Evolutionary conservation across 30 jellyfish, hydroid and myxozoan species (phyloP).

Genomic region (Clytia hemisphaerica): DNA sequence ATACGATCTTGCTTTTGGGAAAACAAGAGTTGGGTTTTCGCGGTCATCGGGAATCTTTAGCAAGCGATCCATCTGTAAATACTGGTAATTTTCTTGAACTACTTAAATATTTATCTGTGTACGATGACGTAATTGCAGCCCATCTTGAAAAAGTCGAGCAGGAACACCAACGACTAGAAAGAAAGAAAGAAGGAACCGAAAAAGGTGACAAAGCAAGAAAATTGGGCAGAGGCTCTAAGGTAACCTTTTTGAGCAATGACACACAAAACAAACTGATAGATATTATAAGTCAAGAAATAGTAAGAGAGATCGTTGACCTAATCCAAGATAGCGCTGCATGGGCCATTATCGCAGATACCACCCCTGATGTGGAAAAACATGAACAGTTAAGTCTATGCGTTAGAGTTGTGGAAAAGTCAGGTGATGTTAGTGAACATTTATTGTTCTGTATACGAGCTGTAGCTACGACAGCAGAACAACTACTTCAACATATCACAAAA

Average conservation of each 20-base stretch:
- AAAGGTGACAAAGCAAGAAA: background rate
- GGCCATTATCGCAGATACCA: conserved; percentile 8
- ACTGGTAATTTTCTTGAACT: no score
- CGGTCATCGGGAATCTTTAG: conserved; percentile 9
- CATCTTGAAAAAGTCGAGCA: conserved; percentile 3
- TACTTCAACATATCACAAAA: background rate
- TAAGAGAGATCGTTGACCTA: background rate
- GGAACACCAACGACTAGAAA: background rate
- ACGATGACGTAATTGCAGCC: conserved; percentile 1
- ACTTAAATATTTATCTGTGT: no score
- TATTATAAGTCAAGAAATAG: conserved; percentile 10
- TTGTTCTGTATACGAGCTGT: conserved; percentile 3
- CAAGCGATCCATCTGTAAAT: no score
- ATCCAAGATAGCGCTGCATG: background rate
- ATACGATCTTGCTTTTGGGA: conserved; percentile 9
- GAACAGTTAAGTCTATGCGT: conserved; percentile 21
- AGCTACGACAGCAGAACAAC: conserved; percentile 13
- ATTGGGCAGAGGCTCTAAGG: conserved; percentile 8
- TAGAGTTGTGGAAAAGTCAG: background rate
- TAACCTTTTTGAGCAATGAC: conserved; percentile 6
- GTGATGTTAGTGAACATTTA: conserved; percentile 7
- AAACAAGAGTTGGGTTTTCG: conserved; percentile 21
- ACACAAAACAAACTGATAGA: conserved; percentile 21
- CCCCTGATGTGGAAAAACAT: conserved; percentile 19
- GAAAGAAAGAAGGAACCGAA: background rate